A percentile compares a stretch with the other conserved stretches of the same genome.
Conservation (phyloP, 2,797 vertebrate species). For the Takifugu ocellatus region DNA sequence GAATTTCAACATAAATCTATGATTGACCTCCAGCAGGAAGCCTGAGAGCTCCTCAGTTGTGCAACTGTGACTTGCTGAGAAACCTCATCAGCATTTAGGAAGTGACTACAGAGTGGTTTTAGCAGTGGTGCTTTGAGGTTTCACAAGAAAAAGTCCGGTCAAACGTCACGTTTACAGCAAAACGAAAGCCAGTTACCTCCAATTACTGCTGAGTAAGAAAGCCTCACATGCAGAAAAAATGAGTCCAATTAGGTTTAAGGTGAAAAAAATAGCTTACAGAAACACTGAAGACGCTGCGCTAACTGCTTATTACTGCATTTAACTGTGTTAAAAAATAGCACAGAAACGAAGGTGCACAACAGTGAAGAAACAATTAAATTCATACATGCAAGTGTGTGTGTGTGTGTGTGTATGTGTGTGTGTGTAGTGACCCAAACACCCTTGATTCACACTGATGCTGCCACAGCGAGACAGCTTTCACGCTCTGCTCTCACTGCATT, state of each 20-base stretch:
- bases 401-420: constrained; percentile 3
- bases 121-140: background rate
- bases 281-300: no score
- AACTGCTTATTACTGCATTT: no score
- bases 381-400: constrained; percentile 6
- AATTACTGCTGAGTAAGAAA: background rate
- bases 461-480: constrained; percentile 36
- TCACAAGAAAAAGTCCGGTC: background rate
- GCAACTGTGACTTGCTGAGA: background rate
- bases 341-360: background rate
- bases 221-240: background rate
- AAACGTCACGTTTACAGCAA: background rate
- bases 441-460: constrained; percentile 40
- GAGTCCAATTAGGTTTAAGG: background rate
- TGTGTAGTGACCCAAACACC: constrained; percentile 30
- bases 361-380: background rate
- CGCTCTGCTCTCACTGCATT: constrained; percentile 39
- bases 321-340: background rate
- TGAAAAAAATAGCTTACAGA: no score
- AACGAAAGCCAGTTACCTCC: background rate
- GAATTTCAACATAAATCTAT: no score
- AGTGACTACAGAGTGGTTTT: background rate
- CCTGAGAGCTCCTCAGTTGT: background rate
- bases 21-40: no score
- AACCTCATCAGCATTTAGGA: constrained; percentile 6